These are phyloP conservation scores for Eumerus sabulonum DNA, from an alignment of 2,888 invertebrate species.

Conservation along the genomic window DNA sequence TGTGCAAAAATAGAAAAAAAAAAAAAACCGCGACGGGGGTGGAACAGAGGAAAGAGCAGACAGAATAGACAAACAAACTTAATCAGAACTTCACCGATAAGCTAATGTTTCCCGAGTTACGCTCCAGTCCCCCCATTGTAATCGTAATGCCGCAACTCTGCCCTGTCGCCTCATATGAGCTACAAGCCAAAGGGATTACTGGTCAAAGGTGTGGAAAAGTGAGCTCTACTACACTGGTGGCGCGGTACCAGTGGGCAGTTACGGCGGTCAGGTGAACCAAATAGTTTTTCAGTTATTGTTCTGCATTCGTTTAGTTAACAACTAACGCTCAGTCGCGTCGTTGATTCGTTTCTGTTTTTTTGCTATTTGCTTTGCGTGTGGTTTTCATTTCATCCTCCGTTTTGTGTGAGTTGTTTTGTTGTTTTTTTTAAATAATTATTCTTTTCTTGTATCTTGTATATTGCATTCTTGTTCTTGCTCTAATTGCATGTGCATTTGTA, in stretches of 20 bases:
- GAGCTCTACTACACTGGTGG: constrained; percentile 19
- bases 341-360: not conserved
- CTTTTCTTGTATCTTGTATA: constrained; percentile 43
- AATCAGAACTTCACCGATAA: constrained; percentile 47
- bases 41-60: too few species aligned
- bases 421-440: constrained; percentile 2
- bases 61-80: constrained; percentile 2
- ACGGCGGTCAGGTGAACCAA: constrained; percentile 3
- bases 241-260: too few species aligned
- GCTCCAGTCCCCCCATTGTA: constrained; percentile 22
- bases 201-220: constrained; percentile 52
- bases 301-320: constrained; percentile 43
- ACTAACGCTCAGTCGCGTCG: constrained; percentile 1
- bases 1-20: not conserved
- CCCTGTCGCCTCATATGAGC: constrained; percentile 2
- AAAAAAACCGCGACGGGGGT: not conserved
- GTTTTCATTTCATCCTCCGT: constrained; percentile 5
- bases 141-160: constrained; percentile 25
- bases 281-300: constrained; percentile 49
- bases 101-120: constrained; percentile 17
- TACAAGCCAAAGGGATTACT: constrained; percentile 48
- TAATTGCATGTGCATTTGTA: constrained; percentile 59
- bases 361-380: constrained; percentile 38
- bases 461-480: constrained; percentile 49
- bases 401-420: constrained; percentile 43